Evolutionary conservation across 2,113 vertebrate species (phyloP).

Genomic region (Aegypius monachus): DNA sequence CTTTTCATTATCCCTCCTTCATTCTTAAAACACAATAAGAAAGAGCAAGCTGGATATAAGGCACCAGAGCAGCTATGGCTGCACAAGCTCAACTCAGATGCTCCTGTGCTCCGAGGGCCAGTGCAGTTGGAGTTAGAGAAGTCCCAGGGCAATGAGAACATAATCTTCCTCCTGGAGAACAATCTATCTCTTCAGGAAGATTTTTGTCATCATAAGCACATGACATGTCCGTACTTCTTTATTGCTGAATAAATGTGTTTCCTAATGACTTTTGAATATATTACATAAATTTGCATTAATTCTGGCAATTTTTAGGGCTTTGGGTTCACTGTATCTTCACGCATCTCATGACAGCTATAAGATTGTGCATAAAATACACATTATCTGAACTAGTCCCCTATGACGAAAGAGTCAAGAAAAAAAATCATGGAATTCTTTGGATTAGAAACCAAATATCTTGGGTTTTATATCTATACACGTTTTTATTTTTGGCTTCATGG

Average conservation of each 20-base stretch:
- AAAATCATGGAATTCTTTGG: not conserved
- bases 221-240: not conserved
- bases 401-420: not conserved
- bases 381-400: not conserved
- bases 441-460: not conserved
- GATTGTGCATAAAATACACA: not conserved
- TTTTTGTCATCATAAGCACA: not conserved
- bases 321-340: not conserved
- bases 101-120: not conserved
- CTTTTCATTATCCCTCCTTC: not conserved
- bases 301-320: not conserved
- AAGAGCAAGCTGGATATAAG: not conserved
- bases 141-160: not conserved
- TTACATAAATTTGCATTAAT: not conserved
- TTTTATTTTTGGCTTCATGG: not conserved
- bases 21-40: not conserved
- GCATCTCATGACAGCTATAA: not conserved
- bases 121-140: not conserved
- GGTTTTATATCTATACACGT: not conserved
- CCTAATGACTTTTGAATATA: not conserved
- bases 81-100: not conserved
- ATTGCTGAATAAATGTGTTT: not conserved
- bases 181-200: not conserved
- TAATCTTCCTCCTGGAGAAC: not conserved
- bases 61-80: not conserved